Conservation (phyloP, 2,113 vertebrate genomes). For the Noturus placidus region DNA sequence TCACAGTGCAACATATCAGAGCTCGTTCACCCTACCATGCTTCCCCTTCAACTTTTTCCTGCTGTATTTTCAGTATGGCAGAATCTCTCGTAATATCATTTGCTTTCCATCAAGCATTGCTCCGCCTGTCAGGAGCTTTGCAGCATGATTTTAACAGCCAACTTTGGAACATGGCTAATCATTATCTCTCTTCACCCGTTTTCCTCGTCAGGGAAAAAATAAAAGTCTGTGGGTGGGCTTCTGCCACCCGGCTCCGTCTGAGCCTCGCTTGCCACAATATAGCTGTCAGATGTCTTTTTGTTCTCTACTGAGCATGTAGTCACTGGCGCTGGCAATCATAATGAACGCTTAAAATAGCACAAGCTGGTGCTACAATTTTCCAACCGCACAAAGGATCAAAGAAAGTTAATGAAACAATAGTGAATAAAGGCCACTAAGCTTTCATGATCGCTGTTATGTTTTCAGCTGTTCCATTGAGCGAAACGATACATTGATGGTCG, state of each 20-base stretch:
- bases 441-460: slow-evolving; percentile 14
- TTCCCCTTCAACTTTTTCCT: slow-evolving; percentile 23
- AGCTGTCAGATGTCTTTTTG: slow-evolving; percentile 50
- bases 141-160: slow-evolving; percentile 2
- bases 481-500: background rate
- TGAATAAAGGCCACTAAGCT: background rate
- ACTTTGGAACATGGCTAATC: slow-evolving; percentile 43
- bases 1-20: slow-evolving; percentile 2
- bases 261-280: slow-evolving; percentile 31
- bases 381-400: slow-evolving; percentile 36
- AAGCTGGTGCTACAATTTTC: slow-evolving; percentile 14
- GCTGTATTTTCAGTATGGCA: slow-evolving; percentile 28
- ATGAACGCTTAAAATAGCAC: slow-evolving; percentile 31
- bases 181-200: slow-evolving; percentile 39
- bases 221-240: slow-evolving; percentile 49
- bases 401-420: slow-evolving; percentile 40
- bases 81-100: slow-evolving; percentile 49
- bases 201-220: slow-evolving; percentile 12
- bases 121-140: slow-evolving; percentile 41
- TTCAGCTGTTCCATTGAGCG: slow-evolving; percentile 10
- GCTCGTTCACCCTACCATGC: slow-evolving; percentile 28
- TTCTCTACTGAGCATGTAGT: slow-evolving; percentile 39
- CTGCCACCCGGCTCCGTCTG: slow-evolving; percentile 35
- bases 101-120: slow-evolving; percentile 45
- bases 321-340: slow-evolving; percentile 34